Evolutionary conservation across 2,113 vertebrate species (phyloP).

Genomic region (Burhinus bistriatus): DNA sequence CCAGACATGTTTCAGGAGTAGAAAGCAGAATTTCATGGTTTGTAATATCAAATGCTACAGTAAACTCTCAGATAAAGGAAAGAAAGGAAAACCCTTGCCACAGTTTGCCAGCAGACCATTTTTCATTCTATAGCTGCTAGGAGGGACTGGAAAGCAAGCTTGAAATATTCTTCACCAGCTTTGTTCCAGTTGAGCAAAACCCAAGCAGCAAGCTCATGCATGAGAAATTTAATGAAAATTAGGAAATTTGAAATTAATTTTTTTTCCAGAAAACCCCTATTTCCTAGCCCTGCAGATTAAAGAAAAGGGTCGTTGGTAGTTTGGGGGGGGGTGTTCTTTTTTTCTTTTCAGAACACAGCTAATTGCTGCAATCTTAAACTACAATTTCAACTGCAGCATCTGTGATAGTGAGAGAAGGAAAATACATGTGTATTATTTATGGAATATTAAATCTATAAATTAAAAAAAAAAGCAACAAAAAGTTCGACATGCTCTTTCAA

Average conservation of each 20-base stretch:
- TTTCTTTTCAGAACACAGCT: background rate
- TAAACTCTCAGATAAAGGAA: background rate
- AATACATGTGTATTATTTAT: background rate
- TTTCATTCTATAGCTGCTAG: background rate
- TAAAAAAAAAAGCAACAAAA: background rate
- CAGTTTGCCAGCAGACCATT: background rate
- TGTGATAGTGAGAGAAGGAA: background rate
- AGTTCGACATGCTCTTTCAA: background rate
- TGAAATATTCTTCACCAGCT: background rate
- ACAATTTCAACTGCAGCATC: background rate
- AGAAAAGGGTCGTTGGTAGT: background rate
- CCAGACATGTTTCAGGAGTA: background rate
- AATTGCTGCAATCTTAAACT: background rate
- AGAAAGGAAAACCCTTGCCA: background rate
- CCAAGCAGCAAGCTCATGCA: background rate
- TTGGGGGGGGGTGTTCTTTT: rapidly evolving
- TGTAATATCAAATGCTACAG: background rate
- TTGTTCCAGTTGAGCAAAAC: background rate
- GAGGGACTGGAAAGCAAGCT: background rate
- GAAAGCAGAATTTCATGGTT: background rate
- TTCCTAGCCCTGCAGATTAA: background rate
- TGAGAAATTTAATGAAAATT: background rate
- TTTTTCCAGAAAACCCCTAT: background rate
- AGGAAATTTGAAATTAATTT: background rate
- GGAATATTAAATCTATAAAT: background rate